phyloP scores from a whole-genome alignment of 2,888 invertebrate genomes.

The Andrena praecox region DNA sequence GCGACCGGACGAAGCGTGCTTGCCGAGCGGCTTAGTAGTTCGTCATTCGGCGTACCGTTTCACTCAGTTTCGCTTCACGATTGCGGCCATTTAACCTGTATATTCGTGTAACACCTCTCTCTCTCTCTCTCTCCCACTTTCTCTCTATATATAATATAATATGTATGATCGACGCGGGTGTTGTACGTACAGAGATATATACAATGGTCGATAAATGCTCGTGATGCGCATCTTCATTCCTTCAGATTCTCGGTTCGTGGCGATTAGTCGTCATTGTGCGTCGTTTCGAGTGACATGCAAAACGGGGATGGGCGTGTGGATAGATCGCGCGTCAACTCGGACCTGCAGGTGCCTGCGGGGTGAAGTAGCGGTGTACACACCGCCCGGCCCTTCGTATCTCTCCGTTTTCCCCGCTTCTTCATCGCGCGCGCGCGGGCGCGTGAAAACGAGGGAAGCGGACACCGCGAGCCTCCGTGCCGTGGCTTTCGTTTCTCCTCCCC shows the following conservation, averaged over 20 bases:
- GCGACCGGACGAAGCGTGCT: not conserved
- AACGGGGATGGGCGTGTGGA: constrained; percentile 4
- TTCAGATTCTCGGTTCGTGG: constrained; percentile 24
- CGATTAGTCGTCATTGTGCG: constrained; percentile 51
- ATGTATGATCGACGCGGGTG: constrained; percentile 35
- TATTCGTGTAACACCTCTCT: constrained; percentile 27
- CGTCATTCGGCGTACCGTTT: constrained; percentile 13
- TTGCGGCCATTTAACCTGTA: constrained; percentile 23
- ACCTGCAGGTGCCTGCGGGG: not conserved
- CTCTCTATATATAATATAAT: constrained; percentile 16
- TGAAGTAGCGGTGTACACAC: too few relatives aligned
- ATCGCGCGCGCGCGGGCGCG: constrained; percentile 4
- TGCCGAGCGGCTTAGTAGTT: not conserved
- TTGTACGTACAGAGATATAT: constrained; percentile 48
- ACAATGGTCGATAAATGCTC: constrained; percentile 50
- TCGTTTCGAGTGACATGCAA: constrained; percentile 49
- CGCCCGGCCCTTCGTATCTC: constrained; percentile 8
- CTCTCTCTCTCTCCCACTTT: not conserved
- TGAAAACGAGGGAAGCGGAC: not conserved
- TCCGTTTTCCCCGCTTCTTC: not conserved
- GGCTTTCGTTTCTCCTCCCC: not conserved
- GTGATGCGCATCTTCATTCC: constrained; percentile 7
- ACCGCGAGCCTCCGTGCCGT: not conserved
- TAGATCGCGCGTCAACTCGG: constrained; percentile 27
- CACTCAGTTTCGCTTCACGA: constrained; percentile 23